Percentiles rank a stretch among this genome's conserved stretches.
Evolutionary conservation across 2,797 vertebrate genomes (phyloP).

Genomic region (Echeneis naucrates): DNA sequence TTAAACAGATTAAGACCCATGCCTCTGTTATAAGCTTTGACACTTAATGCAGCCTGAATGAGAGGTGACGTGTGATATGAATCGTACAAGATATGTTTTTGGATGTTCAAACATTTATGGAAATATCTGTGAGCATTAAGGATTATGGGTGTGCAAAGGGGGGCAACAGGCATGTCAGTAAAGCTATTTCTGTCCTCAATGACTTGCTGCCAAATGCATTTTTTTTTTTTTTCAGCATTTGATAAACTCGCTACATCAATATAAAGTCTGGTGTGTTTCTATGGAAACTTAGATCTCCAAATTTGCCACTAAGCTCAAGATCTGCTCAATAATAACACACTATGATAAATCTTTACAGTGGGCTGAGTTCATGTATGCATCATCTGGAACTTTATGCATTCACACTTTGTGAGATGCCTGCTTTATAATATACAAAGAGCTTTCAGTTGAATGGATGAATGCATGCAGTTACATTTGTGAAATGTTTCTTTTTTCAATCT

Average conservation of each 20-base stretch:
- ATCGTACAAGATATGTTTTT: slow-evolving; percentile 77
- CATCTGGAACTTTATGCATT: neutral
- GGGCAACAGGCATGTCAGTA: slow-evolving; percentile 81
- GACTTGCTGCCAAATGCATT: slow-evolving; percentile 80
- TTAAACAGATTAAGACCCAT: slow-evolving; percentile 79
- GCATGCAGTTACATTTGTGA: slow-evolving; percentile 4
- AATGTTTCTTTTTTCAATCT: neutral
- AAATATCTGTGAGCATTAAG: slow-evolving; percentile 80
- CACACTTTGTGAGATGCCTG: neutral
- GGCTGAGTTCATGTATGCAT: slow-evolving; percentile 30
- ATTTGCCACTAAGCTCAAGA: slow-evolving; percentile 70
- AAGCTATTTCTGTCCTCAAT: slow-evolving; percentile 83
- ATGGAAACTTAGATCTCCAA: slow-evolving; percentile 83
- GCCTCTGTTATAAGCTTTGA: slow-evolving; percentile 77
- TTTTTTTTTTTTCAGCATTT: slow-evolving; percentile 76
- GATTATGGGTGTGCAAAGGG: slow-evolving; percentile 81
- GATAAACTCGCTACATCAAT: slow-evolving; percentile 83
- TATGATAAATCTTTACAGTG: slow-evolving; percentile 37
- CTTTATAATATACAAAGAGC: neutral
- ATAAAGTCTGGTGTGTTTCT: slow-evolving; percentile 83
- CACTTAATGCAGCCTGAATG: slow-evolving; percentile 79
- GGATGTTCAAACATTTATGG: slow-evolving; percentile 80
- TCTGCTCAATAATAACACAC: slow-evolving; percentile 54
- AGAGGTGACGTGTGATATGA: slow-evolving; percentile 80
- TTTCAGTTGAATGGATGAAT: slow-evolving; percentile 26